phyloP scores from a whole-genome alignment of 1,140 invertebrate species.

The Myzus persicae region DNA sequence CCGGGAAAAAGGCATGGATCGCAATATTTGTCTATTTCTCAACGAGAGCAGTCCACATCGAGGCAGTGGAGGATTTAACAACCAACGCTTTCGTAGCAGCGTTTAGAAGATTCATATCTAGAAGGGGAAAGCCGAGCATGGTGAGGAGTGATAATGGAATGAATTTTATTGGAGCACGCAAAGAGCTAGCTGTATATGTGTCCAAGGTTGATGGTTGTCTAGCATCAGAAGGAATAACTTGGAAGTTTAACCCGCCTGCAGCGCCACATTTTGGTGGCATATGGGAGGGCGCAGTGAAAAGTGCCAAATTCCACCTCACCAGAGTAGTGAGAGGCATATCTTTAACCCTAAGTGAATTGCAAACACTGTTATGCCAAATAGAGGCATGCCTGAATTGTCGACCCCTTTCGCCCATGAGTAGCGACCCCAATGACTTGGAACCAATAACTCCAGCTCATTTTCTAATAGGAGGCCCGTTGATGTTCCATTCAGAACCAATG shows the following conservation, averaged over 20 bases:
- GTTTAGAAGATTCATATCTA: conserved; percentile 63
- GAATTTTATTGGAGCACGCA: conserved; percentile 64
- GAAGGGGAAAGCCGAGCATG: conserved; percentile 62
- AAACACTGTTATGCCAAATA: too few species aligned
- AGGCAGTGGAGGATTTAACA: conserved; percentile 62
- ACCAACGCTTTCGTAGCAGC: conserved; percentile 62
- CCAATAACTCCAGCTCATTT: too few species aligned
- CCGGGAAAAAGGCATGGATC: conserved; percentile 60
- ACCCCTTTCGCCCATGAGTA: too few species aligned
- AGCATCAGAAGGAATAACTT: conserved; percentile 62
- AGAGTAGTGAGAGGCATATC: too few species aligned
- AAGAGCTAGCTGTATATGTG: background rate
- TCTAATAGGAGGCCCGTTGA: too few species aligned
- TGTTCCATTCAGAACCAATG: too few species aligned
- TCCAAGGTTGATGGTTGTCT: background rate
- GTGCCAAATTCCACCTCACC: background rate
- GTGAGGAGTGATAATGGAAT: conserved; percentile 64
- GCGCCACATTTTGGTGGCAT: conserved; percentile 65
- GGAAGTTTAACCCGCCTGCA: conserved; percentile 65
- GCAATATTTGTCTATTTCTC: conserved; percentile 62
- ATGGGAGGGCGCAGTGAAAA: conserved; percentile 64
- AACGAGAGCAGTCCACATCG: conserved; percentile 63
- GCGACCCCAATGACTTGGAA: too few species aligned
- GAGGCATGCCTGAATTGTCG: too few species aligned
- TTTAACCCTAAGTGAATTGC: too few species aligned